phyloP scores from a whole-genome alignment of 2,888 invertebrate genomes.

The Xiphydria camelus region DNA sequence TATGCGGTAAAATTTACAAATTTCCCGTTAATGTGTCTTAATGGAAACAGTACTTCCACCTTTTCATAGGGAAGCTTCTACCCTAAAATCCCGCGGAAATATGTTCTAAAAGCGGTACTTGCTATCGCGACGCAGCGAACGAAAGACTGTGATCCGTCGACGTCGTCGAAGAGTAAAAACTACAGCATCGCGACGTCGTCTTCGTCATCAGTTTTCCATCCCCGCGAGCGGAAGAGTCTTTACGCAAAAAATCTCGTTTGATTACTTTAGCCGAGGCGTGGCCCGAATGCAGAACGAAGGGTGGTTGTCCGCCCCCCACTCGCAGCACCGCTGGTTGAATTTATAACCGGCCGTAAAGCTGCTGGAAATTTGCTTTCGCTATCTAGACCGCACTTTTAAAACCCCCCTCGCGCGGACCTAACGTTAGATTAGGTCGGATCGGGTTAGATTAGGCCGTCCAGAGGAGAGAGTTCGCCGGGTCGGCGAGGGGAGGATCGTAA shows the following conservation, averaged over 20 bases:
- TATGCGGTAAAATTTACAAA: too few species aligned
- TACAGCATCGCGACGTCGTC: too few species aligned
- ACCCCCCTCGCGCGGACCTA: background rate
- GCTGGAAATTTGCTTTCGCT: slow-evolving; percentile 4
- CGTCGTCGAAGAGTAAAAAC: too few species aligned
- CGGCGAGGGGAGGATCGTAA: background rate
- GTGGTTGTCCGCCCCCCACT: slow-evolving; percentile 21
- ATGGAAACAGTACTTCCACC: too few species aligned
- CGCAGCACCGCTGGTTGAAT: slow-evolving; percentile 1
- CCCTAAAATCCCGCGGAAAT: too few species aligned
- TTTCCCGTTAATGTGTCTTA: too few species aligned
- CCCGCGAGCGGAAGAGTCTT: slow-evolving; percentile 11
- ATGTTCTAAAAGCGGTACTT: too few species aligned
- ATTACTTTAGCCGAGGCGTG: slow-evolving; percentile 10
- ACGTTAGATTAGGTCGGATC: background rate
- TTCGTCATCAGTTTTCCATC: too few species aligned
- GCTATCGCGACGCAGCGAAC: too few species aligned
- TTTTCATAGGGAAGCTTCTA: too few species aligned
- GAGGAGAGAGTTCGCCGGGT: background rate
- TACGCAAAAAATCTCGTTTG: slow-evolving; percentile 15
- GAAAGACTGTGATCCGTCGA: too few species aligned
- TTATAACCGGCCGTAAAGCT: slow-evolving; percentile 3
- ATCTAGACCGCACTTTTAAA: background rate
- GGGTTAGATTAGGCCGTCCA: background rate
- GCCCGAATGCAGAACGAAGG: slow-evolving; percentile 4